Percentiles rank a stretch among this genome's conserved stretches.
Conservation (phyloP, 2,888 invertebrate genomes). For the Oasisia sp. region DNA sequence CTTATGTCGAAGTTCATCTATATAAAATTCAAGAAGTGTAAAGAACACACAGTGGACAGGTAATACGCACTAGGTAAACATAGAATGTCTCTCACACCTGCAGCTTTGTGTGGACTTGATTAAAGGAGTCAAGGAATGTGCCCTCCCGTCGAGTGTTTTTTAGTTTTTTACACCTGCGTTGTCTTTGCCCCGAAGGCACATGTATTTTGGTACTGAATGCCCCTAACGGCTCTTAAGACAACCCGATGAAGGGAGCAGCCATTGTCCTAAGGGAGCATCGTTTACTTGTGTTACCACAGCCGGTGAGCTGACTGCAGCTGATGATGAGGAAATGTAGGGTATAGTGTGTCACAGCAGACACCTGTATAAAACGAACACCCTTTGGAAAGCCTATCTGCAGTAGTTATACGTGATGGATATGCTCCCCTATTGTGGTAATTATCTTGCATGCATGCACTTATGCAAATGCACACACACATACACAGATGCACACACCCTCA, state of each 20-base stretch:
- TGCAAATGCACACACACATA: too few species aligned
- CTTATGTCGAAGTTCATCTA: neutral
- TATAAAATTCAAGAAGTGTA: neutral
- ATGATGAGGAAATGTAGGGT: neutral
- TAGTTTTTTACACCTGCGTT: neutral
- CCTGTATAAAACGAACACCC: neutral
- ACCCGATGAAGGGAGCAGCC: neutral
- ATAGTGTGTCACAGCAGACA: slow-evolving; percentile 4
- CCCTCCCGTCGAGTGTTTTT: neutral
- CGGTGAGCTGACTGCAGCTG: neutral
- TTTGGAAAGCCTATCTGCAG: neutral
- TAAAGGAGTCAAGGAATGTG: neutral
- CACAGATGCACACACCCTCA: too few species aligned
- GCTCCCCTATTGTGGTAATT: too few species aligned
- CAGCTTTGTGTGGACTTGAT: neutral
- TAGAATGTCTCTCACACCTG: neutral
- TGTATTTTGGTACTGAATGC: neutral
- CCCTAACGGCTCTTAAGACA: neutral
- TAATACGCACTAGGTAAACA: neutral
- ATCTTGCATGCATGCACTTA: too few species aligned
- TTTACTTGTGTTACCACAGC: neutral
- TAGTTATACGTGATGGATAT: too few species aligned
- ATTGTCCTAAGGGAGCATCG: neutral
- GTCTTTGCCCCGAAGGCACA: neutral
- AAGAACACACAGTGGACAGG: neutral